Conservation (phyloP, 2,888 invertebrate genomes). For the Macaria notata region DNA sequence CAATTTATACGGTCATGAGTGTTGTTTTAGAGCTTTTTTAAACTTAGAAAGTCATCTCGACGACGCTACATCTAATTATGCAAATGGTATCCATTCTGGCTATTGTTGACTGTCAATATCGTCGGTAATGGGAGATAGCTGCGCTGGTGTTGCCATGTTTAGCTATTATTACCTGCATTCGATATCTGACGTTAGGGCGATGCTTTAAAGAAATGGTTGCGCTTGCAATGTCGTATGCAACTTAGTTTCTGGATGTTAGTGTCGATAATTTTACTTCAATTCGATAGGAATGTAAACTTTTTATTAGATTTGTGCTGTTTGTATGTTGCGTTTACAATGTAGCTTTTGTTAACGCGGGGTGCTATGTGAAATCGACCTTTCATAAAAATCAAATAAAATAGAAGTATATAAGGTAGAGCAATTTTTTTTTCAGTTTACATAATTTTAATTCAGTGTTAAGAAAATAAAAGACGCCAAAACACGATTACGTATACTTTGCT, state of each 20-base stretch:
- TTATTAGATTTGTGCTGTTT: too few relatives aligned
- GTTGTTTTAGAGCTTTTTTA: constrained; percentile 36
- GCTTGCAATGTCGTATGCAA: neutral
- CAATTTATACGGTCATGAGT: constrained; percentile 34
- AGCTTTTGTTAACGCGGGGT: too few relatives aligned
- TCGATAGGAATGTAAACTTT: too few relatives aligned
- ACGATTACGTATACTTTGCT: too few relatives aligned
- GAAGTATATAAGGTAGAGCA: too few relatives aligned
- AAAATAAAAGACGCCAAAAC: too few relatives aligned
- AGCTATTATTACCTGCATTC: constrained; percentile 24
- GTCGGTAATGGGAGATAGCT: constrained; percentile 27
- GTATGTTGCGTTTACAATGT: too few relatives aligned
- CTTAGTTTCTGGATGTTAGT: neutral
- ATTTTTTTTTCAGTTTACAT: too few relatives aligned
- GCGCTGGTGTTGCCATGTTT: constrained; percentile 21
- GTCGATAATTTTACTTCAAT: too few relatives aligned
- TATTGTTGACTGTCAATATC: constrained; percentile 39
- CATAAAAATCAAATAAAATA: too few relatives aligned
- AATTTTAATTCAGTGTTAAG: too few relatives aligned
- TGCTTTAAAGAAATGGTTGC: neutral
- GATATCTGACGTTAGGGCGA: neutral
- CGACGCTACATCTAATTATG: constrained; percentile 49
- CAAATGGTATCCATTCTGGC: constrained; percentile 41
- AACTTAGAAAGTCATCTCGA: constrained; percentile 39
- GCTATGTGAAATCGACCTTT: too few relatives aligned